Evolutionary conservation across 2,888 invertebrate species (phyloP).

Genomic region (Caenorhabditis panamensis): DNA sequence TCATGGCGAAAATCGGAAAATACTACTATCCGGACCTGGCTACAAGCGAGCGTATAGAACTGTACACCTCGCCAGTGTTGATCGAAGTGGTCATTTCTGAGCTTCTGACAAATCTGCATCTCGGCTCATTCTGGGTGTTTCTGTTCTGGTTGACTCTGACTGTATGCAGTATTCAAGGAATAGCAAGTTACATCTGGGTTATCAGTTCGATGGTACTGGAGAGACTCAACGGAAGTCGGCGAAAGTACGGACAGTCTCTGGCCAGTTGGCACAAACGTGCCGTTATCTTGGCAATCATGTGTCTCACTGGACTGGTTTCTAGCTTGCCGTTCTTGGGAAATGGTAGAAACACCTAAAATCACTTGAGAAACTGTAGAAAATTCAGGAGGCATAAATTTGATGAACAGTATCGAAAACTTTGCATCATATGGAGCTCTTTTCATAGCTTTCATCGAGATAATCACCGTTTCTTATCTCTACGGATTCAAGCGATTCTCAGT

Average conservation of each 20-base stretch:
- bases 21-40: conserved; percentile 24
- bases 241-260: conserved; percentile 54
- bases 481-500: conserved; percentile 61
- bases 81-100: conserved; percentile 40
- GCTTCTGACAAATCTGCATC: conserved; percentile 16
- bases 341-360: conserved; percentile 2
- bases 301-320: conserved; percentile 29
- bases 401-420: conserved; percentile 39
- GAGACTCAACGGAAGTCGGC: conserved; percentile 49
- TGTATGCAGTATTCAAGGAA: conserved; percentile 43
- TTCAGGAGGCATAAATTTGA: conserved; percentile 37
- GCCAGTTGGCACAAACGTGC: conserved; percentile 53
- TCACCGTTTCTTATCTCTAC: conserved; percentile 57
- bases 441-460: conserved; percentile 48
- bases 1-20: conserved; percentile 27
- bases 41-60: conserved; percentile 10
- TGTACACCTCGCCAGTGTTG: conserved; percentile 38
- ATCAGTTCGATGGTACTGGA: conserved; percentile 56
- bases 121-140: conserved; percentile 32
- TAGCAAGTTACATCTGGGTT: conserved; percentile 53
- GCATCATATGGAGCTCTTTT: conserved; percentile 52
- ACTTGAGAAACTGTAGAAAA: background rate
- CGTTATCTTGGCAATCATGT: conserved; percentile 31
- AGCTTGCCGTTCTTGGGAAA: conserved; percentile 49
- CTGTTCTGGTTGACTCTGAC: conserved; percentile 42